Base-by-base conservation (phyloP, 1,140 invertebrate species). In the Drosophila truncata region DNA sequence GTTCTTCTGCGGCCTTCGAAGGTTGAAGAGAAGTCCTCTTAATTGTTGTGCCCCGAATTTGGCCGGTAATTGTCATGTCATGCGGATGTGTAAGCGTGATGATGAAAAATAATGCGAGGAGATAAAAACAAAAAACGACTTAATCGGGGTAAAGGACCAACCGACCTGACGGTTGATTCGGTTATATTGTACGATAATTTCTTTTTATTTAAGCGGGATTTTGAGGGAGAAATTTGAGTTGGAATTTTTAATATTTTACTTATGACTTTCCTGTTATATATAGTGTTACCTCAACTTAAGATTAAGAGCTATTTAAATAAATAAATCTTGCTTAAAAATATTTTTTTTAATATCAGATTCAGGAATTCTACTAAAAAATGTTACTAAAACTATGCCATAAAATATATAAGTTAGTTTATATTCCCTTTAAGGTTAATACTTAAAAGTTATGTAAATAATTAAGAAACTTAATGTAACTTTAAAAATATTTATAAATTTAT, bases 11-110 rank as follows among this genome's bases (percentile, higher is more conserved):
- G 20, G 20, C 44, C 44, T 25, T 46, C 44, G 13, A 14, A 23
- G 20, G 42, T 8, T 27, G 55, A 27, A 33, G 44, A n/a, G 31
- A 14, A 27, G 31, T 4, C 46, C 62, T 35, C 62, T 27, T 69
- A 49, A 69, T 69, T 69, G 61, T 37, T 63, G n/a, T 63, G 10
- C 11, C 29, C 29, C 35, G 7, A 66, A 67, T 46, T 55, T 33
- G 23, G 64, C 42, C 29, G 37, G 63, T 70, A 70, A 70, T 70
- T 70, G 66, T 70, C 63, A 70, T 70, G 66, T 67, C 66, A 70
- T 23, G 62, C 66, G 63, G 66, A 70, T 67, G 62, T 67, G 62
- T 55, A 29, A 33, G 46, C 46, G 46, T 42, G 66, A 50, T 67
- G 66, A 70, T 70, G 47, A 55, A 55, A 70, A 67, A 54, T 70